Evolutionary conservation across 2,113 vertebrate genomes (phyloP).

Genomic region (Ascaphus truei): DNA sequence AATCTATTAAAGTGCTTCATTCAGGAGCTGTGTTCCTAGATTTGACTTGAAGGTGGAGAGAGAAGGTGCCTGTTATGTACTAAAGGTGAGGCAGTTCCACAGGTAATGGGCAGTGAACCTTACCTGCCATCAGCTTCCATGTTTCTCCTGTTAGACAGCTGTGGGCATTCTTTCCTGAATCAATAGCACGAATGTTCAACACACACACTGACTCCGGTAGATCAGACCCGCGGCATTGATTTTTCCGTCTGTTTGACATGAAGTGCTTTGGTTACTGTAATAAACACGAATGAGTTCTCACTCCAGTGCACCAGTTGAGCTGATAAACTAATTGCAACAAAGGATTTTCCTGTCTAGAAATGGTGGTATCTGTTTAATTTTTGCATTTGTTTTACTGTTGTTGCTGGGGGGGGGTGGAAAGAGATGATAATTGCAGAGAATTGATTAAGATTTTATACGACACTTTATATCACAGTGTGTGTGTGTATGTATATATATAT

Average conservation of each 20-base stretch:
- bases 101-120: not conserved
- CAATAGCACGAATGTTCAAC: conserved; percentile 30
- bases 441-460: too few species aligned
- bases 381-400: not conserved
- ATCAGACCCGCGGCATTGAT: conserved; percentile 39
- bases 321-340: conserved; percentile 9
- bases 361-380: not conserved
- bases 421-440: too few species aligned
- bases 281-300: conserved; percentile 2
- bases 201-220: conserved; percentile 26
- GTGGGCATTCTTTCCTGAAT: conserved; percentile 27
- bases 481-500: too few species aligned
- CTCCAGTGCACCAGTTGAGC: conserved; percentile 3
- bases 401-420: too few species aligned
- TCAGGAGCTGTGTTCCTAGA: too few species aligned
- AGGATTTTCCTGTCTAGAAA: not conserved
- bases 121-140: not conserved
- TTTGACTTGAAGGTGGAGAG: conserved; percentile 1
- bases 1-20: conserved; percentile 10
- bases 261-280: conserved; percentile 29
- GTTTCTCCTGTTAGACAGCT: conserved; percentile 2
- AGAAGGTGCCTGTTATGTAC: not conserved
- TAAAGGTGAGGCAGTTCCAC: not conserved
- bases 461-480: too few species aligned
- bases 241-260: conserved; percentile 46